These are phyloP conservation scores for Eriocheir sinensis DNA, from an alignment of 1,140 invertebrate species.

Conservation along the genomic window DNA sequence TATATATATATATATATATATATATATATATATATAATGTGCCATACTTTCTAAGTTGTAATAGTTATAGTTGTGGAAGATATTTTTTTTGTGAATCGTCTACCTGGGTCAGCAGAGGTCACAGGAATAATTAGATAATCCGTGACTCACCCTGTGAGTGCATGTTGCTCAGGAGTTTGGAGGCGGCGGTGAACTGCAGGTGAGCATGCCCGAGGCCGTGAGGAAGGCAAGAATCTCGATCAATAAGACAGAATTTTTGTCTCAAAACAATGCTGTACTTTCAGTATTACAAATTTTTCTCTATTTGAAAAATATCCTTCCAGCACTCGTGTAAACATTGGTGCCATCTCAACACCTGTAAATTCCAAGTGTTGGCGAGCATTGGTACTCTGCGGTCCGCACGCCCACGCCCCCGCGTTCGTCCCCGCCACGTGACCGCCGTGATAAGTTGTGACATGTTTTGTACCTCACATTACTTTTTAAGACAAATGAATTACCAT, in stretches of 20 bases:
- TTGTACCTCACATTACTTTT: slow-evolving; percentile 16
- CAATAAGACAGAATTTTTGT: too few species aligned
- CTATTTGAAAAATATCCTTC: too few species aligned
- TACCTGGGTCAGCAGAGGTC: neutral
- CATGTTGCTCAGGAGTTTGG: too few species aligned
- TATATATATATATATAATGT: neutral
- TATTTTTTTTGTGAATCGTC: neutral
- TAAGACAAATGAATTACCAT: slow-evolving; percentile 1
- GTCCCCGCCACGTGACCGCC: neutral
- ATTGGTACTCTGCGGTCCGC: neutral
- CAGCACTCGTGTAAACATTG: too few species aligned
- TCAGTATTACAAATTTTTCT: too few species aligned
- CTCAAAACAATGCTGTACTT: too few species aligned
- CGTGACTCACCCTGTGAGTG: too few species aligned
- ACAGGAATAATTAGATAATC: too few species aligned
- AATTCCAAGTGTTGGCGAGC: too few species aligned
- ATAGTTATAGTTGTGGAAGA: neutral
- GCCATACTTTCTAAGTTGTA: neutral
- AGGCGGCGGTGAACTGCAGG: too few species aligned
- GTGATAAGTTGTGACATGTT: neutral
- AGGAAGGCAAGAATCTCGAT: neutral
- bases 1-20: neutral
- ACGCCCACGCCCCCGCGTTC: neutral
- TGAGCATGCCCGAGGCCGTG: neutral
- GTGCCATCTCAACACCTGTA: too few species aligned